Conservation (phyloP, 2,888 invertebrate genomes). For the Macrosiphum euphorbiae region DNA sequence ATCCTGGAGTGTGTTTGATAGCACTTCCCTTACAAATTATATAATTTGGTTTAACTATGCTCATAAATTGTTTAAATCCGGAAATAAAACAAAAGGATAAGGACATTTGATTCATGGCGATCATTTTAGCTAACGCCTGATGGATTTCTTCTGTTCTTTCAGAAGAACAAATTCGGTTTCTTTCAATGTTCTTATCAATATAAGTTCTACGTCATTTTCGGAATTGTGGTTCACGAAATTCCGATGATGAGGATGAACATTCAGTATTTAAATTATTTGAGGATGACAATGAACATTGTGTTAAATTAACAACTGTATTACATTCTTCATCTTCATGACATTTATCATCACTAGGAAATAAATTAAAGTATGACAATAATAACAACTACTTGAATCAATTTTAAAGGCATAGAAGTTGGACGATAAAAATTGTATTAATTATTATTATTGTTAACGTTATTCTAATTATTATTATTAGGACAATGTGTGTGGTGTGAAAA, state of each 20-base stretch:
- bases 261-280: conserved; percentile 22
- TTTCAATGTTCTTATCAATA: conserved; percentile 16
- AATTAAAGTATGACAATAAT: conserved; percentile 33
- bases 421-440: neutral
- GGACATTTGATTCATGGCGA: too few relatives aligned
- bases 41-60: conserved; percentile 27
- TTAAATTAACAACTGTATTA: conserved; percentile 4
- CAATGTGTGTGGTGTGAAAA: neutral
- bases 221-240: neutral
- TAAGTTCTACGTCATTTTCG: conserved; percentile 3
- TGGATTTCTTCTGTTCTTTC: conserved; percentile 42
- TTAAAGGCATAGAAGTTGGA: neutral
- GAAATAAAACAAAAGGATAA: neutral
- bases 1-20: conserved; percentile 35
- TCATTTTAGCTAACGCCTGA: conserved; percentile 21
- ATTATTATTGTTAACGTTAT: too few relatives aligned
- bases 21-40: conserved; percentile 31
- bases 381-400: conserved; percentile 1
- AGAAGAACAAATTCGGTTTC: conserved; percentile 29
- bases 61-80: conserved; percentile 45
- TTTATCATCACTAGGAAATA: conserved; percentile 22
- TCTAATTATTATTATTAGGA: too few relatives aligned
- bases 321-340: neutral
- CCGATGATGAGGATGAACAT: conserved; percentile 16
- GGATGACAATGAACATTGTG: neutral